Evolutionary conservation across 2,113 vertebrate species (phyloP).

Genomic region (Ammodytes dubius): DNA sequence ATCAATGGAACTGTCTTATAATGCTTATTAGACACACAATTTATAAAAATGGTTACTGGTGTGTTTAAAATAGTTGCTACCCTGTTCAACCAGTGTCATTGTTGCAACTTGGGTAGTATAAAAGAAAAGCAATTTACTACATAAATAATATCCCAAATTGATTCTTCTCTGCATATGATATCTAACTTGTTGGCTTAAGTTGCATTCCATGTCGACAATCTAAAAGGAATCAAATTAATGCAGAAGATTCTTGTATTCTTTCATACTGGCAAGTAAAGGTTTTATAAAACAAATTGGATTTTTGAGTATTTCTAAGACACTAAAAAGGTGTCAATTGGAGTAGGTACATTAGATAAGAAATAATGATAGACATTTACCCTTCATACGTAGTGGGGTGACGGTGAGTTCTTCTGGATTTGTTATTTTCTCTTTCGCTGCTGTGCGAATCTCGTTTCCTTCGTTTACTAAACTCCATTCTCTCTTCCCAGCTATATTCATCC

Average conservation of each 20-base stretch:
- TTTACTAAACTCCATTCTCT: constrained; percentile 86
- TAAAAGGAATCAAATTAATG: no score
- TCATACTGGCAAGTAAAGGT: not conserved
- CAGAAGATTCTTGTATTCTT: not conserved
- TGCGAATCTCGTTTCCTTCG: constrained; percentile 88
- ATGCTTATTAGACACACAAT: not conserved
- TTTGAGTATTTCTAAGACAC: not conserved
- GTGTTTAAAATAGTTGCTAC: not conserved
- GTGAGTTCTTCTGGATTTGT: constrained; percentile 79
- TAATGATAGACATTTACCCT: constrained; percentile 83
- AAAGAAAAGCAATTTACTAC: no score
- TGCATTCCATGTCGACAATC: not conserved
- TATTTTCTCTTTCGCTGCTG: constrained; percentile 93
- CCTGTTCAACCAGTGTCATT: not conserved
- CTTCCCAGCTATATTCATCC: constrained; percentile 87
- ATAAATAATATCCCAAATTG: no score
- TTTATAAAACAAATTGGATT: not conserved
- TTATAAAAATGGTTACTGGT: not conserved
- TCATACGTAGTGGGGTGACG: constrained; percentile 81
- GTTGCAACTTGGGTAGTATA: no score
- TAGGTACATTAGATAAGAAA: not conserved
- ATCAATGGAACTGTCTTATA: not conserved
- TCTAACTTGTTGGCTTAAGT: not conserved
- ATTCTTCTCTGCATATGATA: no score
- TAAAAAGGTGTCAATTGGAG: not conserved